Base-by-base conservation (phyloP, 2,113 vertebrate species). In the Speoplatyrhinus poulsoni region DNA sequence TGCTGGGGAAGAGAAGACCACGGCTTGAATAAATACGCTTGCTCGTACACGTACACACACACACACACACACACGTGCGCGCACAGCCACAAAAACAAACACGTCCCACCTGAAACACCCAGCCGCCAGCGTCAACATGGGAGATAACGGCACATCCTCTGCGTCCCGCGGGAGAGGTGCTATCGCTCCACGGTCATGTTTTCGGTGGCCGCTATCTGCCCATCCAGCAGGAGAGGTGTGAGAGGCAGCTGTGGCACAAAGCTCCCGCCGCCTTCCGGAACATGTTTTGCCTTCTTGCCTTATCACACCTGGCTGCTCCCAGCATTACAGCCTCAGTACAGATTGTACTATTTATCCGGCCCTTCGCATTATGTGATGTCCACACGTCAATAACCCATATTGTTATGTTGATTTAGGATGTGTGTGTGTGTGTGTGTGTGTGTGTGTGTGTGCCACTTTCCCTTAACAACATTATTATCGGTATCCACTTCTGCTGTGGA, bases 201-300 rank as follows among this genome's bases (percentile, higher is more conserved):
- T 88, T 85, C 67, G 53, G 87, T 83, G 79, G 75, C n/a, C 56
- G 36, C 36, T 87, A 89, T 91, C 87, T 86, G 56, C 82, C 69
- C 75, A 80, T 74, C 61, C 87, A 84, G 89, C 70, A 77, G 67
- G 62, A 84, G 67, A 67, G 67, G 32, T 77, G 73, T 56, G n/a
- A 49, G 19, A 60, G 36, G 46, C 59, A 26, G 47, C 46, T 58
- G 70, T 60, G 49, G 65, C 56, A 69, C 65, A 72, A 65, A 78
- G 81, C 76, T 60, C 73, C 73, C 60, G 19, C 36, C n/a, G 62
- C 59, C 79, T 89, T 92, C 91, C 90, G 91, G 88, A 81, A 83
- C 82, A 77, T 85, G 81, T 90, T 88, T 85, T 48, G 36, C 62
- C 72, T 82, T 82, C 46, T 33, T 17, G 70, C 59, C 75, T 84